phyloP scores from a whole-genome alignment of 23 tunicate species.

The Diplosoma virens region DNA sequence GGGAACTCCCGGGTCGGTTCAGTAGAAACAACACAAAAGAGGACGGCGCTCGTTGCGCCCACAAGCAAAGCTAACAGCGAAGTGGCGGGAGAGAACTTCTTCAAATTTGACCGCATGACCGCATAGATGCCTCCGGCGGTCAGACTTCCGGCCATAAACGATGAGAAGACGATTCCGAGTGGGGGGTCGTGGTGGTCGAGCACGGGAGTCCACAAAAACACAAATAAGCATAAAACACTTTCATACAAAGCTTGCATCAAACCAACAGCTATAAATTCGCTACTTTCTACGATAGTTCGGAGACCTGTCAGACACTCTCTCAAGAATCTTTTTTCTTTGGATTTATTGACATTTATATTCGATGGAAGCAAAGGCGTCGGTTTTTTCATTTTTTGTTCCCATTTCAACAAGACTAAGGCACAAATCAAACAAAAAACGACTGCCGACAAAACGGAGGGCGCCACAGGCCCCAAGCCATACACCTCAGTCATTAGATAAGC shows the following conservation, averaged over 20 bases:
- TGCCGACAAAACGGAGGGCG: constrained; percentile 79
- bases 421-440: constrained; percentile 39
- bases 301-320: constrained; percentile 31
- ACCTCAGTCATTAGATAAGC: constrained; percentile 84
- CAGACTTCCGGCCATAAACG: constrained; percentile 86
- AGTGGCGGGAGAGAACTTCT: not conserved
- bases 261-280: constrained; percentile 47
- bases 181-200: constrained; percentile 96
- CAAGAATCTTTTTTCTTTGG: constrained; percentile 27
- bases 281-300: constrained; percentile 36
- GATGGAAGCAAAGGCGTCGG: not conserved
- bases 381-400: constrained; percentile 29
- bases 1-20: constrained; percentile 84
- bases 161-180: constrained; percentile 90
- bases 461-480: constrained; percentile 71
- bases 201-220: constrained; percentile 97
- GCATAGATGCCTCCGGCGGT: constrained; percentile 49
- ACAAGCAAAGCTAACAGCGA: constrained; percentile 7
- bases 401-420: constrained; percentile 28
- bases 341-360: not conserved
- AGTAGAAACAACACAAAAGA: constrained; percentile 76
- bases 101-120: not conserved
- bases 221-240: constrained; percentile 90
- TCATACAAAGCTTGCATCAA: constrained; percentile 84
- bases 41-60: constrained; percentile 54